phyloP scores from a whole-genome alignment of 2,797 vertebrate genomes.

The Euphonia xanthogaster region DNA sequence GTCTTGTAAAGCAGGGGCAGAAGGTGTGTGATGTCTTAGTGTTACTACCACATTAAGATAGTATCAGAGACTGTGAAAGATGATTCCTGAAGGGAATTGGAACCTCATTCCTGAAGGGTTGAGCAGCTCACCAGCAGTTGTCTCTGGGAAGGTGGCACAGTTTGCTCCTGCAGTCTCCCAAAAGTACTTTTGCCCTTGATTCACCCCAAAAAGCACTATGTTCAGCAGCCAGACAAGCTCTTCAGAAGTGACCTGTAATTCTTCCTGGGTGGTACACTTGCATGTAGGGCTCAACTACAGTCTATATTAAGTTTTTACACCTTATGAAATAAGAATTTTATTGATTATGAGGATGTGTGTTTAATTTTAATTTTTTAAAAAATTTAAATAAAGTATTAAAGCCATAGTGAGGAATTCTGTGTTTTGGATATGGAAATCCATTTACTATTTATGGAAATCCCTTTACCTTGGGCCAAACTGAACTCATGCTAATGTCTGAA shows the following conservation, averaged over 20 bases:
- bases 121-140: not conserved
- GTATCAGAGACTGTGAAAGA: not conserved
- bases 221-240: not conserved
- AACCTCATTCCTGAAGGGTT: not conserved
- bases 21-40: not conserved
- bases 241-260: not conserved
- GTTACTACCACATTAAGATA: not conserved
- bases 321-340: not conserved
- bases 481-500: not conserved
- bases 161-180: not conserved
- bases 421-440: not conserved
- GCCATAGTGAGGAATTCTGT: not conserved
- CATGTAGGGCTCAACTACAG: not conserved
- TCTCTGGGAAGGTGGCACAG: not conserved
- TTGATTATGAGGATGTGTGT: not conserved
- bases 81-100: not conserved
- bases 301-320: not conserved
- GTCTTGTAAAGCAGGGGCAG: not conserved
- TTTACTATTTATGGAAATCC: not conserved
- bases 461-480: not conserved
- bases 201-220: not conserved
- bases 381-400: not conserved
- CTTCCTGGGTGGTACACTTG: not conserved
- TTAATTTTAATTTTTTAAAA: rapidly evolving
- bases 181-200: not conserved